A percentile compares a stretch with the other conserved stretches of the same genome.
Conservation (phyloP, 2,113 vertebrate species). For the Triplophysa tibetana region DNA sequence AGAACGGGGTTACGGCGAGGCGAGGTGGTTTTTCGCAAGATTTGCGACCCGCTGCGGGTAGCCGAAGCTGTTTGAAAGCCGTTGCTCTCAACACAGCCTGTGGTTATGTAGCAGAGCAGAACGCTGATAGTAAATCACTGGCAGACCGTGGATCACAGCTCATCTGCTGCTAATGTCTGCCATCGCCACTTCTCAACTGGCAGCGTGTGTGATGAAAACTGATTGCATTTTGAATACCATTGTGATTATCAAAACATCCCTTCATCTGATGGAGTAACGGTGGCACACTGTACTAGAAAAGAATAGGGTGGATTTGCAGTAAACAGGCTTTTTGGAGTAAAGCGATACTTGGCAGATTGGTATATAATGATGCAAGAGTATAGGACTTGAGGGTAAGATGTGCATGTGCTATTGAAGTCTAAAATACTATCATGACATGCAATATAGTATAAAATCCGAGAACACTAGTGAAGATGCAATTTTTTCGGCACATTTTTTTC, state of each 20-base stretch:
- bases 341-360: no score
- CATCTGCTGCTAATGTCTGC: conserved; percentile 23
- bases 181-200: conserved; percentile 27
- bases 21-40: conserved; percentile 5
- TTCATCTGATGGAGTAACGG: neutral
- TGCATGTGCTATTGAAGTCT: neutral
- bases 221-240: conserved; percentile 10
- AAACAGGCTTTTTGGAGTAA: neutral
- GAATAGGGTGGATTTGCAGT: neutral
- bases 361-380: neutral
- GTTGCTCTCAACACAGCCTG: conserved; percentile 8
- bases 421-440: neutral
- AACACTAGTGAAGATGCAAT: no score
- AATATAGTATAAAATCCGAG: no score
- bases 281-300: neutral
- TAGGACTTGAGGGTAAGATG: neutral
- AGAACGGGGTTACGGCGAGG: conserved; percentile 4
- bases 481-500: no score
- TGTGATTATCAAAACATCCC: conserved; percentile 34
- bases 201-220: conserved; percentile 25
- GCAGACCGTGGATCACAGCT: conserved; percentile 23
- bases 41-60: conserved; percentile 14
- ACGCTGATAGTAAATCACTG: conserved; percentile 7
- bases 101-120: conserved; percentile 24
- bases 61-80: neutral